These are phyloP conservation scores for Eudyptes chrysolophus DNA, from an alignment of 2,113 vertebrate species.

Conservation along the genomic window DNA sequence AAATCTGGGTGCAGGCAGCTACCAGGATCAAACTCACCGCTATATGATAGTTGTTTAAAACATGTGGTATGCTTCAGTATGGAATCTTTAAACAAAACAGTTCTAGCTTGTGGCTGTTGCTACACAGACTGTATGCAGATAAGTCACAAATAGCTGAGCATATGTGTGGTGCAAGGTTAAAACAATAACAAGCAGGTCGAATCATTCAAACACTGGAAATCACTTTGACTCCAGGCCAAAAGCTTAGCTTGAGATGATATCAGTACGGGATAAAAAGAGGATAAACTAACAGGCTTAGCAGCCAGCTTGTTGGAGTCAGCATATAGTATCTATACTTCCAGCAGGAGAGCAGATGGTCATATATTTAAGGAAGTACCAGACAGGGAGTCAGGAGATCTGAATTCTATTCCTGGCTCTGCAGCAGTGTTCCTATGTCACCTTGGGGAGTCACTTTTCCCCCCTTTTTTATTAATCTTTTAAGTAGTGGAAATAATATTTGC, in stretches of 20 bases:
- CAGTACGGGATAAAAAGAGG: constrained; percentile 47
- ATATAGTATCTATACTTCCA: constrained; percentile 59
- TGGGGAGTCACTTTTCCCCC: constrained; percentile 11
- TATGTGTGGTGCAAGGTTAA: constrained; percentile 54
- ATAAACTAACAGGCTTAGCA: constrained; percentile 66
- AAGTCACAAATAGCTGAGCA: constrained; percentile 43
- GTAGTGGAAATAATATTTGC: constrained; percentile 35
- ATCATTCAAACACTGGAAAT: constrained; percentile 50
- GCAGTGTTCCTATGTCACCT: constrained; percentile 53
- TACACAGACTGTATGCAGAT: constrained; percentile 19
- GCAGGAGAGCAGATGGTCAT: constrained; percentile 58
- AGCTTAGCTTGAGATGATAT: constrained; percentile 60
- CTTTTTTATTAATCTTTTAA: constrained; percentile 43
- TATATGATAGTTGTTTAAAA: not conserved
- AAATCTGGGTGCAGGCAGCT: not conserved
- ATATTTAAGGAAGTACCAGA: constrained; percentile 65
- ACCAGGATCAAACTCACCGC: not conserved
- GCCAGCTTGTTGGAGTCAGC: constrained; percentile 46
- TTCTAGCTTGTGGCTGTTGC: not conserved
- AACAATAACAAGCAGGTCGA: constrained; percentile 59
- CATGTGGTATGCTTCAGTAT: not conserved
- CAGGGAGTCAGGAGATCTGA: constrained; percentile 50
- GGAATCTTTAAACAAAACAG: constrained; percentile 27
- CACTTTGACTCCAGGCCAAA: constrained; percentile 54
- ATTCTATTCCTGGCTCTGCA: constrained; percentile 60